Base-by-base conservation (phyloP, 1,140 invertebrate genomes). In the Musca domestica region DNA sequence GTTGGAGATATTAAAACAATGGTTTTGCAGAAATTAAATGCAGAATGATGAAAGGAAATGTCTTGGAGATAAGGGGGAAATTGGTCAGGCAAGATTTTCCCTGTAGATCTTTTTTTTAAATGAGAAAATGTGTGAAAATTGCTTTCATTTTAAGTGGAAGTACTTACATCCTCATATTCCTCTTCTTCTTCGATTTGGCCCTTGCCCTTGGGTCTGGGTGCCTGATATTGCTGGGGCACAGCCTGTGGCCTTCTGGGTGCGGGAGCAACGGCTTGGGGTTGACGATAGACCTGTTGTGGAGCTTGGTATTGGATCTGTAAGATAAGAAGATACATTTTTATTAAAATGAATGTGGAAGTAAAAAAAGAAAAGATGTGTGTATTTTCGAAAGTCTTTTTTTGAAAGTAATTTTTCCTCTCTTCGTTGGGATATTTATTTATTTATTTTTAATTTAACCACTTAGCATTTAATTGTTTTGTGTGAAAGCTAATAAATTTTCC, bases 81-180 rank as follows among this genome's bases (percentile, higher is more conserved):
- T 30, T 30, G 9, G 3, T 30, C 27, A 3, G 3, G 9, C 27
- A 30, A 12, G 34, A 12, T 41, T 7, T 41, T 41, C 5, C 12
- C 10, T 10, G 34, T 41, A 4, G n/a, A n/a, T 30, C 27, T 30
- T 30, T 30, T 30, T 30, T 30, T 9, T 30, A 30, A 30, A 4
- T 30, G 27, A 30, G 9, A 30, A 30, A 30, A 30, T 5, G 6
- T 41, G 10, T 7, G n/a, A n/a, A n/a, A n/a, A 10, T 41, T 41
- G 34, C 34, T 5, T 9, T 23, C 9, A 61, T 41, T 41, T 51
- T 19, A n/a, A n/a, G n/a, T n/a, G n/a, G n/a, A n/a, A n/a, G n/a
- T 58, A 80, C 78, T 80, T 80, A 80, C 78, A 72, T 80, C 78
- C 78, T 80, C 78, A 69, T 80, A 80, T 25, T 80, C 72, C 70